Percentiles rank a stretch among this genome's conserved stretches.
These are phyloP conservation scores for Xiphophorus hellerii DNA, from an alignment of 2,113 vertebrate genomes.

Conservation along the genomic window DNA sequence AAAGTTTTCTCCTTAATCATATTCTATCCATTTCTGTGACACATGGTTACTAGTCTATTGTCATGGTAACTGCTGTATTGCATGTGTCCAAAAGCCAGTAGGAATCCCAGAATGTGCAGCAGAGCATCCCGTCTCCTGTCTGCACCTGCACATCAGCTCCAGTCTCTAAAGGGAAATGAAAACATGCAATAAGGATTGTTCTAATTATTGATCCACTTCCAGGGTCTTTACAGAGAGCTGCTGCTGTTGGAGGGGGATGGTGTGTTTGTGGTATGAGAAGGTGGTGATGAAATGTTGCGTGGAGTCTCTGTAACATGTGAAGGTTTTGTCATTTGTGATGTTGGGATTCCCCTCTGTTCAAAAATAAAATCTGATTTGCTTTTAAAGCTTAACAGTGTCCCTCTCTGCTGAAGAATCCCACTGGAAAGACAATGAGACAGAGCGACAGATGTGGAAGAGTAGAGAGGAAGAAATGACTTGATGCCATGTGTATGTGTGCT, in stretches of 20 bases:
- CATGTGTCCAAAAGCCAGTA: slow-evolving; percentile 28
- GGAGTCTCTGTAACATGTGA: slow-evolving; percentile 43
- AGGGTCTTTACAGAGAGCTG: slow-evolving; percentile 58
- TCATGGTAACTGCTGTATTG: slow-evolving; percentile 1
- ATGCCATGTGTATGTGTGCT: slow-evolving; percentile 12
- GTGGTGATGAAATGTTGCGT: slow-evolving; percentile 45
- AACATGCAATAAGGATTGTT: slow-evolving; percentile 74
- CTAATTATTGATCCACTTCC: slow-evolving; percentile 75
- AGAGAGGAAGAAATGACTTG: slow-evolving; percentile 36
- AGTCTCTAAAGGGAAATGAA: slow-evolving; percentile 65
- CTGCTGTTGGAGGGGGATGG: slow-evolving; percentile 12
- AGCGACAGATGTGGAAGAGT: slow-evolving; percentile 16
- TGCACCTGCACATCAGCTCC: slow-evolving; percentile 58
- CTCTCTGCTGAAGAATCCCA: slow-evolving; percentile 3
- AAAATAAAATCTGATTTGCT: slow-evolving; percentile 1
- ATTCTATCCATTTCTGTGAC: slow-evolving; percentile 4
- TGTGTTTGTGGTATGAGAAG: slow-evolving; percentile 13
- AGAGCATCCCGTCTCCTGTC: slow-evolving; percentile 17
- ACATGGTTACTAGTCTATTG: slow-evolving; percentile 4
- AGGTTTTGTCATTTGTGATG: slow-evolving; percentile 41
- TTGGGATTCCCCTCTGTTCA: background rate
- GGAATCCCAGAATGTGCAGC: slow-evolving; percentile 15
- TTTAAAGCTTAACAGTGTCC: slow-evolving; percentile 8
- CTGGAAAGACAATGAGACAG: slow-evolving; percentile 9
- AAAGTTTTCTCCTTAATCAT: background rate